Base-by-base conservation (phyloP, 2,888 invertebrate species). In the Noctua janthina region DNA sequence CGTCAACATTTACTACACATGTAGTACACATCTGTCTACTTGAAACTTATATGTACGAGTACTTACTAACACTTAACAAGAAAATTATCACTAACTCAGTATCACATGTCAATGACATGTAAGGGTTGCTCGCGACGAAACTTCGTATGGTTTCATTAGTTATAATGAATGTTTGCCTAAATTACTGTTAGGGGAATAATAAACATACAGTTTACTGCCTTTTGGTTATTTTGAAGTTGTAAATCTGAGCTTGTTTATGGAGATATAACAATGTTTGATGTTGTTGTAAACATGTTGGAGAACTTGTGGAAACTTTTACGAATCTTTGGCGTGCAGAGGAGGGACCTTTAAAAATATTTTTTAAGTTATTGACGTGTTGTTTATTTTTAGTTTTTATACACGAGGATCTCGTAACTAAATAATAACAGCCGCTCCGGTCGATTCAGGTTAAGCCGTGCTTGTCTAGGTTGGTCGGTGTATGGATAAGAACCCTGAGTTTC, bases 161-260 rank as follows among this genome's bases (percentile, higher is more conserved):
- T 76, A 67, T 77, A 79, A 84, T 84, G 39, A 83, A 87, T 78
- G 75, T 78, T 59, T 76, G 54, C 35, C 74, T 56, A 84, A 84
- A 86, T 87, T 76, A 84, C 59, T 78, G 64, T 49, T 67, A 59
- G 35, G 77, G 87, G 77, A 81, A 72, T 75, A 79, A 85, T 79
- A 56, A 83, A 73, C 72, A 73, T 29, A 80, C 39, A n/a, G 54
- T 68, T 78, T 59, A 85, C 64, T 72, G 79, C 76, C 69, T 35
- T 72, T 79, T 39, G 49, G 72, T 72, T 83, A 79, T 73, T 87
- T 79, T 49, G 35, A 72, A 74, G 84, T 69, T 74, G 76, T 85
- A 77, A 84, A 87, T 79, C 73, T 59, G 72, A 82, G 72, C 46
- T 43, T 74, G 66, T 69, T 82, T 75, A 83, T 62, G 56, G 43